Conservation (phyloP, 2,888 invertebrate species). For the Neuroscelio doddi region DNA sequence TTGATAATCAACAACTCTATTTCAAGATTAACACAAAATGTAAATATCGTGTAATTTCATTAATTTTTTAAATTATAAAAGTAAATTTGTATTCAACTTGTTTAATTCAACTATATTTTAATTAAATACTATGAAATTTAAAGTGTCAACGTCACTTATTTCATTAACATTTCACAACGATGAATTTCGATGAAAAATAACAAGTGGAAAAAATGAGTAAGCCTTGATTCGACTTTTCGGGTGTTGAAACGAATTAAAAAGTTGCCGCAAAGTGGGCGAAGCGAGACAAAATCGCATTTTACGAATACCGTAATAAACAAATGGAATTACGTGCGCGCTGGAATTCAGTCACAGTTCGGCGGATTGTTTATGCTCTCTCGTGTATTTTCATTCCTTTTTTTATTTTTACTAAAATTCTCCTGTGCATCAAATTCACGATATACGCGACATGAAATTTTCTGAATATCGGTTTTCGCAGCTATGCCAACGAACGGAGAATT, state of each 20-base stretch:
- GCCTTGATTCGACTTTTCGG: conserved; percentile 13
- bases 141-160: too few relatives aligned
- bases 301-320: conserved; percentile 61
- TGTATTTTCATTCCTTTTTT: conserved; percentile 36
- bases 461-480: conserved; percentile 57
- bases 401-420: conserved; percentile 31
- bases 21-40: too few relatives aligned
- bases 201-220: too few relatives aligned
- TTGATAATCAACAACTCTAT: too few relatives aligned
- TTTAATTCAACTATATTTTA: too few relatives aligned
- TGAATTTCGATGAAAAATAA: too few relatives aligned
- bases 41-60: too few relatives aligned
- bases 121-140: too few relatives aligned
- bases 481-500: conserved; percentile 38
- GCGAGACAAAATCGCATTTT: conserved; percentile 58
- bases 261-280: conserved; percentile 17
- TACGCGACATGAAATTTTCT: conserved; percentile 42
- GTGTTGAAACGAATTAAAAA: conserved; percentile 37
- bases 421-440: conserved; percentile 48
- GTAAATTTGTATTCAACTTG: too few relatives aligned
- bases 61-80: too few relatives aligned
- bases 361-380: conserved; percentile 52
- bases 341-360: conserved; percentile 53
- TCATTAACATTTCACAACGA: too few relatives aligned
- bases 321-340: conserved; percentile 54